Evolutionary conservation across 2,888 invertebrate species (phyloP), one percentile per base, ranked within the genome.

Genomic region (Drosophila flavopinicola): DNA sequence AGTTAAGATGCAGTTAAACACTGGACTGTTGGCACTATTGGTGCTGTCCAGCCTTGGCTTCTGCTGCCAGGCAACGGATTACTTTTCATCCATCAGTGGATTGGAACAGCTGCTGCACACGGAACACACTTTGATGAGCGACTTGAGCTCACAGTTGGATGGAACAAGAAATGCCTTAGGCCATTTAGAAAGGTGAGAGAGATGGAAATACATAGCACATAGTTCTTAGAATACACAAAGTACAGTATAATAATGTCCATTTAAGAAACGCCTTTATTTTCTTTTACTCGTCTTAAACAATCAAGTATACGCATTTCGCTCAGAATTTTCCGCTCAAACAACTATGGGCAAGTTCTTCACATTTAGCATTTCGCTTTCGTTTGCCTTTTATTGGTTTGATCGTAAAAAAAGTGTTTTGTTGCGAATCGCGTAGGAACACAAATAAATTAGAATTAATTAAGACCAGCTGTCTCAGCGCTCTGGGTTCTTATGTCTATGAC

Each of bases 381-480:
- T 76, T 49, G 63, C 56, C 41, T 56, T 70, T 52, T 67, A 59
- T 53, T 57, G 56, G 29, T n/a, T 38, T 13, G 37, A 52, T 66
- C 58, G 29, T 65, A 70, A 73, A 76, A 56, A 77, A 59, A 75
- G 54, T 85, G 65, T 75, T 69, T 49, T 58, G 48, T 42, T 58
- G 74, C 37, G 77, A 59, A 69, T 70, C 68, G 69, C 25, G 71
- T 75, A 42, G 73, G 65, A 65, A 66, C 69, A 66, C 27, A 86
- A 83, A 87, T 84, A 85, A 87, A 84, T 86, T 85, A 83, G 87
- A 87, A 84, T 87, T 87, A 87, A 84, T 84, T 84, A 84, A 66
- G 41, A 25, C 17, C 10, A 11, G 59, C 32, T 29, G 38, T 42
- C 35, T 42, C 9, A 42, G 6, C 30, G 39, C 24, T 37, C 25